Conservation (phyloP, 1,140 invertebrate species). For the Araneus ventricosus region DNA sequence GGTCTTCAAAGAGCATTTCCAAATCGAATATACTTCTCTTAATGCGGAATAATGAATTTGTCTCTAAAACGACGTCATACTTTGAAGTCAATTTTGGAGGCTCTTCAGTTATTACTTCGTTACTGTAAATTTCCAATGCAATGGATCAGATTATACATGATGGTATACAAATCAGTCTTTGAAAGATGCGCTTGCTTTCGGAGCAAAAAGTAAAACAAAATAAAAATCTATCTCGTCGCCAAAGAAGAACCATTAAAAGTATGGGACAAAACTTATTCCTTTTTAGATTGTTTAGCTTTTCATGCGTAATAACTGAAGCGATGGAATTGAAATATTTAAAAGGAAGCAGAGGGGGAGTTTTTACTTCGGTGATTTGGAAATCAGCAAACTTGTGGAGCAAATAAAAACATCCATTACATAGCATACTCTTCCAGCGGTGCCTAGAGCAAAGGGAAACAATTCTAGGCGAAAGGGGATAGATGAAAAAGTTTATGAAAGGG, state of each 20-base stretch:
- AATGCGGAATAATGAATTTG: conserved; percentile 26
- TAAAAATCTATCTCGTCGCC: conserved; percentile 13
- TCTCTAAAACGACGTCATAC: not conserved
- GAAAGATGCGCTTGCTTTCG: not conserved
- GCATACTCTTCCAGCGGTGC: conserved; percentile 1
- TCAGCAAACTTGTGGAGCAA: conserved; percentile 52
- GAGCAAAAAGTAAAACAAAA: conserved; percentile 8
- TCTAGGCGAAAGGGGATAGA: not conserved
- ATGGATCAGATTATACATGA: conserved; percentile 24
- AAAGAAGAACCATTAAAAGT: conserved; percentile 48
- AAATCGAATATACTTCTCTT: conserved; percentile 4
- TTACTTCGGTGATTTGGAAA: conserved; percentile 54
- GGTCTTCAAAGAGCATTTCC: conserved; percentile 18
- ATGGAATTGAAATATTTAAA: conserved; percentile 68
- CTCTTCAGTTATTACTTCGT: conserved; percentile 62
- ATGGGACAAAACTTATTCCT: conserved; percentile 17
- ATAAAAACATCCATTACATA: conserved; percentile 56
- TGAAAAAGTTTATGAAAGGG: conserved; percentile 16
- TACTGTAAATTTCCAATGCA: conserved; percentile 11
- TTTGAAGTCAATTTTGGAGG: not conserved
- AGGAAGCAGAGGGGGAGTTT: conserved; percentile 32
- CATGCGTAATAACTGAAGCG: conserved; percentile 62
- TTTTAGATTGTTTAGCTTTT: conserved; percentile 52
- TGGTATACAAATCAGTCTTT: conserved; percentile 55
- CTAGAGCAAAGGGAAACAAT: conserved; percentile 33